Base-by-base conservation (phyloP, 2,797 vertebrate species). In the Thripadectes ignobilis region DNA sequence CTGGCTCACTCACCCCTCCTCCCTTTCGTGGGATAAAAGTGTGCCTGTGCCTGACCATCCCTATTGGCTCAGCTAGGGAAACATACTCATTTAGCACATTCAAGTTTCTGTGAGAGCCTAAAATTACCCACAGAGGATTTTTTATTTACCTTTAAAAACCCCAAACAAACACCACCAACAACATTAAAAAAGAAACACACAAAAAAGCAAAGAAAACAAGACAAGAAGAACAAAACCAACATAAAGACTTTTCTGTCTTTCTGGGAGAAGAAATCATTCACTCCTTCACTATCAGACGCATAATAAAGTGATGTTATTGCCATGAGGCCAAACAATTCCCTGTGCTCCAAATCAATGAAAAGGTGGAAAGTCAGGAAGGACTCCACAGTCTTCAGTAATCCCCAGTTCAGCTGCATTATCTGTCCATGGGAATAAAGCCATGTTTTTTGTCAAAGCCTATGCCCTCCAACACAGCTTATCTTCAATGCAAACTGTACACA, bases 1-100 rank as follows among this genome's bases (percentile, higher is more conserved):
- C 88, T 59, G 85, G 94, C 94, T 96, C 89, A 71, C 87, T 88
- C 95, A 94, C 96, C 93, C 96, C 96, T 97, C 97, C 97, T 97
- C 97, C 97, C 89, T 71, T 87, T 76, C 24, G 30, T 92, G 93
- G 96, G 96, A 94, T 93, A 95, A 88, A 95, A 86, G 90, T 80
- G 94, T 80, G 96, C 96, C 88, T 89, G 94, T 88, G 93, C 51
- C 94, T 77, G 62, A 62, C 93, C 65, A 93, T 79, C 65, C 94
- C 96, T 68, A 96, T 96, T 97, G 97, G 97, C 85, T 96, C 94
- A 88, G 96, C 91, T 21, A 79, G 49, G 71, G 73, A 94, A 87
- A 91, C 94, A 82, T 86, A 59, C 76, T 93, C 92, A 83, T 80
- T 93, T 85, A 92, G 91, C 95, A 86, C 59, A 86, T 80, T 80